Percentiles rank a stretch among this genome's conserved stretches.
Conservation (phyloP, 2,113 vertebrate genomes). For the Varanus komodoensis region DNA sequence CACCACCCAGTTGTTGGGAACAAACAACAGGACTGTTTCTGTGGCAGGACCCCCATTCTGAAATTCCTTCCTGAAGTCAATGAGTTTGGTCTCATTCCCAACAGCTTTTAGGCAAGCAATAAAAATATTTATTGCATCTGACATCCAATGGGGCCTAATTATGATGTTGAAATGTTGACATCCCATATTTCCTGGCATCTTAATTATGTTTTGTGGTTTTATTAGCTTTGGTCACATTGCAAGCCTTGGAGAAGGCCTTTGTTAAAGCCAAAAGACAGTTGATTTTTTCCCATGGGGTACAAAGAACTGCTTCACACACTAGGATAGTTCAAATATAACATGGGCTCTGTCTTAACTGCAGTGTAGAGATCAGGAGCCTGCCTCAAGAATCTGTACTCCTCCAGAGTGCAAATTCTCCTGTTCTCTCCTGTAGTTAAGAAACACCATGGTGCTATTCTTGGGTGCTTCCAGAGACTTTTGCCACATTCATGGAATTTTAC, state of each 20-base stretch:
- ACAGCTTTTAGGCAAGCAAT: no score
- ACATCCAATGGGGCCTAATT: no score
- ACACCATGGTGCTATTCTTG: neutral
- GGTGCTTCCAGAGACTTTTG: no score
- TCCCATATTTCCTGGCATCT: neutral
- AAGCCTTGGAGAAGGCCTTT: neutral
- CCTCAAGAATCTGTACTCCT: neutral
- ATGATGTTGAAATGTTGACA: no score
- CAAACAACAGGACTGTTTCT: no score
- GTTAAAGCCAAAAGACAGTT: neutral
- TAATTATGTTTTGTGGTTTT: neutral
- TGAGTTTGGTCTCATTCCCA: no score
- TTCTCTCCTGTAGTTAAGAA: neutral
- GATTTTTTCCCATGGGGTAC: constrained; percentile 3
- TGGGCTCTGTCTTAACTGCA: neutral
- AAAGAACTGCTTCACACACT: neutral
- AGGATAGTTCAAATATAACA: neutral
- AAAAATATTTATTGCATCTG: no score
- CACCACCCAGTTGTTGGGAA: neutral
- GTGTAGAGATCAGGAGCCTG: neutral
- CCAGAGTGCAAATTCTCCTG: neutral
- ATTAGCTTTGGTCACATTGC: neutral
- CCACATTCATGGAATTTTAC: no score
- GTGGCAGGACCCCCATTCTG: no score
- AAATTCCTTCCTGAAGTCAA: no score